A percentile compares a stretch with the other conserved stretches of the same genome.
phyloP scores from a whole-genome alignment of 2,888 invertebrate species.

The Leptinotarsa peninsularis region DNA sequence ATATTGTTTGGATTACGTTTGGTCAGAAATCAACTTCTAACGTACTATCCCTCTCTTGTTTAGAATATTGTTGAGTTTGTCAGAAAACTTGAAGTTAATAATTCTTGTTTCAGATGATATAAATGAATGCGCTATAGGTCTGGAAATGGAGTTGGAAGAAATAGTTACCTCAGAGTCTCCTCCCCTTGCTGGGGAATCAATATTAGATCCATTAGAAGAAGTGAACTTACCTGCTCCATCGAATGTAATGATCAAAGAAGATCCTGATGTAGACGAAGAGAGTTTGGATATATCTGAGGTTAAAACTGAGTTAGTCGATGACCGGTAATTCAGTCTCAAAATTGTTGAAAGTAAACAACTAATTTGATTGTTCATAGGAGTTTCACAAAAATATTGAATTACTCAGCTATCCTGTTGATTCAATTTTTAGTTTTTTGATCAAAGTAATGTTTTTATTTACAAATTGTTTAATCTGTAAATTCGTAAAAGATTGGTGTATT shows the following conservation, averaged over 20 bases:
- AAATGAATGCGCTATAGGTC: conserved; percentile 35
- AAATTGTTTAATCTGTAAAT: neutral
- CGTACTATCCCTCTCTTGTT: too few species aligned
- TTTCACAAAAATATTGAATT: conserved; percentile 6
- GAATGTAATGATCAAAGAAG: neutral
- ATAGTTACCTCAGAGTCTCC: conserved; percentile 26
- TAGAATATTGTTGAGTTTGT: too few species aligned
- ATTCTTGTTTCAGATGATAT: conserved; percentile 34
- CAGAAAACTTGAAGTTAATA: neutral
- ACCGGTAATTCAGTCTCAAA: conserved; percentile 14
- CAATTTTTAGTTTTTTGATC: conserved; percentile 2
- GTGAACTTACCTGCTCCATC: neutral
- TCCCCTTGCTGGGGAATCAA: neutral
- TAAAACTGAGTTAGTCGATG: conserved; percentile 17
- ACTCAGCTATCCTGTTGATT: neutral
- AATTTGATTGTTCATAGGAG: neutral
- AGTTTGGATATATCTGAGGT: conserved; percentile 14
- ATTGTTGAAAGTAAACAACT: neutral
- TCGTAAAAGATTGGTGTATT: neutral
- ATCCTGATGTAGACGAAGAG: conserved; percentile 15
- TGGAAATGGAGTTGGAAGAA: conserved; percentile 42
- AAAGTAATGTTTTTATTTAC: conserved; percentile 1
- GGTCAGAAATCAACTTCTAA: too few species aligned
- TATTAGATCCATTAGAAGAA: conserved; percentile 19
- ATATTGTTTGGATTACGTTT: too few species aligned